Evolutionary conservation across 2,797 vertebrate genomes (phyloP), one percentile per base, ranked within the genome.

Genomic region (Myiotriccus ornatus): DNA sequence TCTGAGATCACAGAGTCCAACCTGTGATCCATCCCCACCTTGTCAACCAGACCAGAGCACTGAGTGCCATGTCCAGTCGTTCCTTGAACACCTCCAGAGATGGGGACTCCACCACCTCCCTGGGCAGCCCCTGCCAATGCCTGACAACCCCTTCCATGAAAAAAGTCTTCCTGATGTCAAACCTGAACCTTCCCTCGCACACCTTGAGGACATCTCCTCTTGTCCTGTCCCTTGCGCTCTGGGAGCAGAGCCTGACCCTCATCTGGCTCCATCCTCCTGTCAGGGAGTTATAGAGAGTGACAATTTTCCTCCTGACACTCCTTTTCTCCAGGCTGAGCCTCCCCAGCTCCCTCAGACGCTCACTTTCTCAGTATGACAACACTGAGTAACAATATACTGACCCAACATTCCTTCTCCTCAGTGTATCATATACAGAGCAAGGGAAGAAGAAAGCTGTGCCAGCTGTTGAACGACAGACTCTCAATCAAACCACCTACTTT

Each of bases 21-120:
- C 0, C 32, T 63, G 32, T 69, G 37, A 1, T 10, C 0, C 0
- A 34, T 15, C 1, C 9, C 3, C 19, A 44, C 35, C 19, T 4
- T 28, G 12, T 53, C 34, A 65, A 1, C 47, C 47, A 60, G 68
- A 17, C 14, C 69, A 35, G 13, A 55, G 78, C 35, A 0, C 10
- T 0, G 0, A 76, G 63, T 75, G 62, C 8, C 57, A 27, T 10
- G 5, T 52, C 57, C 73, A n/a, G 57, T 9, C 0, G 1, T 22
- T 34, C 46, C 73, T 3, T 8, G 14, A 20, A 1, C 55, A 55
- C 25, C 34, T 25, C 46, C 55, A 88, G 47, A 35, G 47, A 55
- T 49, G 78, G 41, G 39, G 0, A 27, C 25, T 68, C 47, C 62
- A 43, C 27, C 24, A 2, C 22, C 22, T 37, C 32, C 41, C 63